phyloP scores from a whole-genome alignment of 2,888 invertebrate genomes.

The Hirtodrosophila alboralis region DNA sequence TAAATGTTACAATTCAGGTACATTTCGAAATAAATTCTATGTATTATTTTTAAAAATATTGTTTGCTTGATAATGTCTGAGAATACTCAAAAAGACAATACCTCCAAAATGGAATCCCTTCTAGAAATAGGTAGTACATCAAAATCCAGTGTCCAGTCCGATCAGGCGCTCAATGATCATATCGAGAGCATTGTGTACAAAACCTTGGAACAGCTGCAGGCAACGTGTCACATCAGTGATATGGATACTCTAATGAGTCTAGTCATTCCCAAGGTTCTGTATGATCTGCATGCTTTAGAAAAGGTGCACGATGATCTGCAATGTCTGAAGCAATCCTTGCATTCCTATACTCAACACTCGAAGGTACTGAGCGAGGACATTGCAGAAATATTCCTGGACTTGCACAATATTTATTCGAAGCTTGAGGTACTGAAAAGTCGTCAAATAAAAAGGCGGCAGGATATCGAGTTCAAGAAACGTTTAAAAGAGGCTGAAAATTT shows the following conservation, averaged over 20 bases:
- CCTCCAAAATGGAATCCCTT: too few species aligned
- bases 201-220: slow-evolving; percentile 28
- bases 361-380: slow-evolving; percentile 45
- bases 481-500: slow-evolving; percentile 28
- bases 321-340: slow-evolving; percentile 14
- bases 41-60: too few species aligned
- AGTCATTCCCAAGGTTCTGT: slow-evolving; percentile 42
- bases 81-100: too few species aligned
- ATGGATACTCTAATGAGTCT: slow-evolving; percentile 16
- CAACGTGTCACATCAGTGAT: neutral
- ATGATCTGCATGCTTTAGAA: slow-evolving; percentile 20
- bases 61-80: too few species aligned
- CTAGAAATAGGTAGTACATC: slow-evolving; percentile 8
- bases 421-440: slow-evolving; percentile 27
- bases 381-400: slow-evolving; percentile 58
- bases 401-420: slow-evolving; percentile 54
- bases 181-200: slow-evolving; percentile 21
- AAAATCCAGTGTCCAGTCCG: rapidly evolving
- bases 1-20: too few species aligned
- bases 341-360: slow-evolving; percentile 21
- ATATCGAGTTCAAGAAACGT: neutral
- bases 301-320: slow-evolving; percentile 30
- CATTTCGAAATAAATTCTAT: too few species aligned
- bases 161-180: too few species aligned
- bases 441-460: neutral